phyloP scores from a whole-genome alignment of 2,113 vertebrate genomes.

The Ailurus styani region DNA sequence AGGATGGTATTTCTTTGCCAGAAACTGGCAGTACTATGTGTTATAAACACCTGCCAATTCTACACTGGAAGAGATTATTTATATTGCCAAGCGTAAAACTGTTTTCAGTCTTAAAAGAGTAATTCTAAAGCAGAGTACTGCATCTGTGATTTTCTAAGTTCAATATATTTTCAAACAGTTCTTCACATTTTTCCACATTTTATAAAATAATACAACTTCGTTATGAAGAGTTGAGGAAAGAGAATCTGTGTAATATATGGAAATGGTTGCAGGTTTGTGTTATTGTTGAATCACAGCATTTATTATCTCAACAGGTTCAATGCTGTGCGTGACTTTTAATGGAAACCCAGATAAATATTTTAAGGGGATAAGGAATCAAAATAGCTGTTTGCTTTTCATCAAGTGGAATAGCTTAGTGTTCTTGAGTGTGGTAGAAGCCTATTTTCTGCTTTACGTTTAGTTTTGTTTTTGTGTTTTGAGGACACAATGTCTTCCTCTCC shows the following conservation, averaged over 20 bases:
- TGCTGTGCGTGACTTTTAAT: not conserved
- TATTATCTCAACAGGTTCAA: not conserved
- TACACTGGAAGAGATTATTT: not conserved
- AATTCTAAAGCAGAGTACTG: not conserved
- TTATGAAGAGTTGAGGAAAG: not conserved
- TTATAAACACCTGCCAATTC: slow-evolving; percentile 25
- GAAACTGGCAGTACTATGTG: not conserved
- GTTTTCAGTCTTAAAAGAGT: not conserved
- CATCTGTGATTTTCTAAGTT: not conserved
- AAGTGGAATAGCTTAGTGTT: not conserved
- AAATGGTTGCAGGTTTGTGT: not conserved
- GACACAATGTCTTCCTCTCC: not conserved
- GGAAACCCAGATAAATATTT: not conserved
- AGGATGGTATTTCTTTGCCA: not conserved
- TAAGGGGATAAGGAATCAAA: not conserved
- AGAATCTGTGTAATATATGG: not conserved
- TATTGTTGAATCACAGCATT: not conserved
- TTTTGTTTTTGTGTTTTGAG: not conserved
- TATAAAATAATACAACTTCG: slow-evolving; percentile 13
- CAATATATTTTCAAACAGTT: not conserved
- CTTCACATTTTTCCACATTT: not conserved
- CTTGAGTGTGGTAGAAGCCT: not conserved
- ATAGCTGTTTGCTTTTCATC: not conserved
- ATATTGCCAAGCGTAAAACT: not conserved
- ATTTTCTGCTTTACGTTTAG: not conserved